Conservation (phyloP, 1,140 invertebrate genomes). For the Pteromalus puparum region DNA sequence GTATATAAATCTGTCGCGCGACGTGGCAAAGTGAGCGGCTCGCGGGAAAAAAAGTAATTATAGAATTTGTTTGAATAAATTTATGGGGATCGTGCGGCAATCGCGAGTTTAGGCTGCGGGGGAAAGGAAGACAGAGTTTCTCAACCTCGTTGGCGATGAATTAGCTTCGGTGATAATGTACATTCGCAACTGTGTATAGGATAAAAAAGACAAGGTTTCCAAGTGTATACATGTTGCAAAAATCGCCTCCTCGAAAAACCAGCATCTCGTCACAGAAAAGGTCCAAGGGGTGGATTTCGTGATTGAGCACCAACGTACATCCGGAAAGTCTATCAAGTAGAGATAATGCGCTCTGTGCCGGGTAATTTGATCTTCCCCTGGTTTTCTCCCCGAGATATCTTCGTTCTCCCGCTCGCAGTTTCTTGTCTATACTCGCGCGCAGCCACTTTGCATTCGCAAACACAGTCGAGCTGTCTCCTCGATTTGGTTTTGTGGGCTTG, state of each 20-base stretch:
- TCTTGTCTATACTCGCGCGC: constrained; percentile 6
- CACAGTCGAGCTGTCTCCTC: not conserved
- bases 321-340: constrained; percentile 68
- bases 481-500: not conserved
- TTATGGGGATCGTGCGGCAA: constrained; percentile 62
- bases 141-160: constrained; percentile 50
- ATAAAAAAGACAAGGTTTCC: not conserved
- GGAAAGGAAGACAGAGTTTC: constrained; percentile 57
- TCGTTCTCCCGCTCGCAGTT: constrained; percentile 38
- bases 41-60: constrained; percentile 68
- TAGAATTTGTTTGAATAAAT: constrained; percentile 74
- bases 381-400: constrained; percentile 26
- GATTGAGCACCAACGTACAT: constrained; percentile 45
- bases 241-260: not conserved
- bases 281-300: constrained; percentile 31
- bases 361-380: constrained; percentile 67
- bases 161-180: not conserved
- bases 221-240: not conserved
- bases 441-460: constrained; percentile 46
- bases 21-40: constrained; percentile 8
- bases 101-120: constrained; percentile 61
- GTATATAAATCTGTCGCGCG: constrained; percentile 44
- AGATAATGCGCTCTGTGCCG: constrained; percentile 72
- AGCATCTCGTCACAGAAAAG: constrained; percentile 17
- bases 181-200: not conserved